Conservation (phyloP, 2,797 vertebrate genomes). For the Gastrophryne carolinensis region DNA sequence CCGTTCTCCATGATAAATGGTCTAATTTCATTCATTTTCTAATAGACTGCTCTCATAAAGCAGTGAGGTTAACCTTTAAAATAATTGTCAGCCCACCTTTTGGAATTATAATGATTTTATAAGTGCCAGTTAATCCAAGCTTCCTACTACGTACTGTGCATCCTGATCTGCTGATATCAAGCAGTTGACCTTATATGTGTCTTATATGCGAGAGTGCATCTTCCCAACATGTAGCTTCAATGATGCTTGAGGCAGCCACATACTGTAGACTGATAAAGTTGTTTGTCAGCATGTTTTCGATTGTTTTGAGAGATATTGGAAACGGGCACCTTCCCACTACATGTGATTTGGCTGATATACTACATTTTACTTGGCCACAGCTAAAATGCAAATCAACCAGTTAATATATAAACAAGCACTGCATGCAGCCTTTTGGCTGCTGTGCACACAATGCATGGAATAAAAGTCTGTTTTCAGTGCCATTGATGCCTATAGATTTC, state of each 20-base stretch:
- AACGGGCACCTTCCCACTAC: too few species aligned
- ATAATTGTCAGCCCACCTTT: slow-evolving; percentile 52
- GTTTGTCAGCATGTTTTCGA: not conserved
- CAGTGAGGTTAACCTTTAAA: slow-evolving; percentile 49
- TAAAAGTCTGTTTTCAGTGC: too few species aligned
- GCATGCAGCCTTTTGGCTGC: too few species aligned
- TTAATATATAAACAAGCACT: too few species aligned
- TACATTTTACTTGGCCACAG: too few species aligned
- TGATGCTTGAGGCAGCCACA: not conserved
- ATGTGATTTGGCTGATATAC: too few species aligned
- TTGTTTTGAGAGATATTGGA: not conserved
- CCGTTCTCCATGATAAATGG: slow-evolving; percentile 41
- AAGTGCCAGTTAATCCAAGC: slow-evolving; percentile 40
- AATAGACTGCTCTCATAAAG: slow-evolving; percentile 45
- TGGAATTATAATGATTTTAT: slow-evolving; percentile 44
- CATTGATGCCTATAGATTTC: too few species aligned
- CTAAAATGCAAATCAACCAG: too few species aligned
- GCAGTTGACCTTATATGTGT: slow-evolving; percentile 40
- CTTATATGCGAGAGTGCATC: slow-evolving; percentile 26
- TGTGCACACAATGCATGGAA: too few species aligned
- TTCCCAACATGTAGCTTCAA: slow-evolving; percentile 3
- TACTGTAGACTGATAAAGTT: too few species aligned
- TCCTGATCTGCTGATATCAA: slow-evolving; percentile 40
- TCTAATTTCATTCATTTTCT: slow-evolving; percentile 42
- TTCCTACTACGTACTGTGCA: slow-evolving; percentile 20